Conservation (phyloP, 2,888 invertebrate genomes). For the Euplexia lucipara region DNA sequence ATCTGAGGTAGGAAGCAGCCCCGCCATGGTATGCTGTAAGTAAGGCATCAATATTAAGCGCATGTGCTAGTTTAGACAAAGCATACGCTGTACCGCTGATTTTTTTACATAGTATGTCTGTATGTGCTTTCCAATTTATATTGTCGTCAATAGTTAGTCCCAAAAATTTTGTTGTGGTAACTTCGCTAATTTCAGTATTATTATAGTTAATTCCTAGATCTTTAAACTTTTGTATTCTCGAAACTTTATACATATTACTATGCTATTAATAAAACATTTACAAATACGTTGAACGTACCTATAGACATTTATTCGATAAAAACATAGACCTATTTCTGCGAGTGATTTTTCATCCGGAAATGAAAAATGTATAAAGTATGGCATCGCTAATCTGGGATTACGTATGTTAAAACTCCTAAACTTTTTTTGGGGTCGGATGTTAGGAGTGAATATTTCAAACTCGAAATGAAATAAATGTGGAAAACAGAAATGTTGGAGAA, state of each 20-base stretch:
- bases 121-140: too few species aligned
- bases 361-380: constrained; percentile 46
- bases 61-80: too few species aligned
- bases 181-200: too few species aligned
- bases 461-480: constrained; percentile 21
- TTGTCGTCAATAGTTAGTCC: too few species aligned
- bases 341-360: constrained; percentile 34
- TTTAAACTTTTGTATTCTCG: neutral
- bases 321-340: constrained; percentile 16
- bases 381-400: constrained; percentile 52
- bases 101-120: too few species aligned
- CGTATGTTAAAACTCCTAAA: constrained; percentile 42
- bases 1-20: too few species aligned
- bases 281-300: too few species aligned
- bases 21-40: too few species aligned
- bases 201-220: too few species aligned
- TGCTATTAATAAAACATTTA: constrained; percentile 9
- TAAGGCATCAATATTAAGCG: too few species aligned
- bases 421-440: constrained; percentile 40
- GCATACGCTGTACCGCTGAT: too few species aligned
- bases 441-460: constrained; percentile 49
- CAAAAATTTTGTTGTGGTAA: too few species aligned
- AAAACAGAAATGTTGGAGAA: constrained; percentile 17
- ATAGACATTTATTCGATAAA: neutral
- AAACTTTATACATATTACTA: neutral